Evolutionary conservation across 2,113 vertebrate genomes (phyloP).

Genomic region (Chelonoidis abingdonii): DNA sequence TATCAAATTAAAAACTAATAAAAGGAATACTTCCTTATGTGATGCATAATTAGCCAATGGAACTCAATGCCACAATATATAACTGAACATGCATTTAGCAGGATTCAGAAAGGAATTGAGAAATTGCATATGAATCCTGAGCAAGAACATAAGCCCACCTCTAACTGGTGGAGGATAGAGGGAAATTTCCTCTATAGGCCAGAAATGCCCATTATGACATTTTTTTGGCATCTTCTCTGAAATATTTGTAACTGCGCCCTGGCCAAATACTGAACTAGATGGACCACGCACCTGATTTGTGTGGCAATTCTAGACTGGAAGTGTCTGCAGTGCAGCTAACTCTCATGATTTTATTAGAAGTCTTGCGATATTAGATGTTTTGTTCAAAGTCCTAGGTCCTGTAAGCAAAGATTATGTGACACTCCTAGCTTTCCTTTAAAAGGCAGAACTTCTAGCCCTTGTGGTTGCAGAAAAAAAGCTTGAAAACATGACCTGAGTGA

Average conservation of each 20-base stretch:
- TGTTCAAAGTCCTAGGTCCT: not conserved
- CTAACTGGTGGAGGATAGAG: not conserved
- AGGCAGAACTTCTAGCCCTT: not conserved
- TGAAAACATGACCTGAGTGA: not conserved
- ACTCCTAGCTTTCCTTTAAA: not conserved
- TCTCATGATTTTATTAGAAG: not conserved
- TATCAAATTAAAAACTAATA: not conserved
- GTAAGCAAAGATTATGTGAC: not conserved
- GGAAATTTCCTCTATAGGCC: not conserved
- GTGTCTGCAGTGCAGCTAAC: not conserved
- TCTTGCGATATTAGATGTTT: not conserved
- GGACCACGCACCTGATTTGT: not conserved
- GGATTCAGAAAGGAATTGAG: not conserved
- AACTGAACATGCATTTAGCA: not conserved
- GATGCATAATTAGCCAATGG: not conserved
- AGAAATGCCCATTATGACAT: not conserved
- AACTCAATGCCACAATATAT: not conserved
- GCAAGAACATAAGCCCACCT: not conserved
- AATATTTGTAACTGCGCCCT: accelerated
- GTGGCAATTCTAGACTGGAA: not conserved
- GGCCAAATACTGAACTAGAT: not conserved
- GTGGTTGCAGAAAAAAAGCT: not conserved
- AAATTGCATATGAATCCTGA: not conserved
- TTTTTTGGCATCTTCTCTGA: not conserved
- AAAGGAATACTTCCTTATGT: not conserved